These are phyloP conservation scores for Philonicus albiceps DNA, from an alignment of 2,888 invertebrate genomes.

Conservation along the genomic window DNA sequence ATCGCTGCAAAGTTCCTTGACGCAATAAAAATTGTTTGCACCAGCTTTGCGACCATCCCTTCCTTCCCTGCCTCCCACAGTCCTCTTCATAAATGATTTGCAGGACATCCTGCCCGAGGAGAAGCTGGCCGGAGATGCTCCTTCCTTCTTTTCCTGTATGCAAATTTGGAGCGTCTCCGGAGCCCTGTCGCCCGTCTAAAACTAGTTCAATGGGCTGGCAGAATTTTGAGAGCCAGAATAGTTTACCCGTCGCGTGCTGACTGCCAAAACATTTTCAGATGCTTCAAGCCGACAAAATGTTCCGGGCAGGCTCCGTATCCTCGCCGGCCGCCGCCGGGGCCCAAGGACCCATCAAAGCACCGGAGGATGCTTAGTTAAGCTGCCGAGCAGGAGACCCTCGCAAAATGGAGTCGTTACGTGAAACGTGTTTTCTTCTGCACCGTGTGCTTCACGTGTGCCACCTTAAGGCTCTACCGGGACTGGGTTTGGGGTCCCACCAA, in stretches of 20 bases:
- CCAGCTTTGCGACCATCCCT: not conserved
- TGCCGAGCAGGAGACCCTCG: not conserved
- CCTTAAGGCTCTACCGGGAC: not conserved
- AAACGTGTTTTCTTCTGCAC: not conserved
- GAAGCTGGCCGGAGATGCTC: not conserved
- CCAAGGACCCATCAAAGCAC: not conserved
- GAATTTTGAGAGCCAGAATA: not conserved
- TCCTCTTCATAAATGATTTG: not conserved
- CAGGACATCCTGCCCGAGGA: not conserved
- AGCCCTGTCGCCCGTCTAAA: not conserved
- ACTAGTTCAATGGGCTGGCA: not conserved
- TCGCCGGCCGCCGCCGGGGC: not conserved
- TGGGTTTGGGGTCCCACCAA: not conserved
- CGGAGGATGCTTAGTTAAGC: not conserved
- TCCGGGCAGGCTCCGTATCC: not conserved
- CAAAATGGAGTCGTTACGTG: not conserved
- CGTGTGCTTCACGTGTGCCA: not conserved
- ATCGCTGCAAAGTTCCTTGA: constrained; percentile 24
- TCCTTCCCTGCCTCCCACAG: not conserved
- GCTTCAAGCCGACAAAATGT: not conserved
- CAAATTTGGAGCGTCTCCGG: not conserved
- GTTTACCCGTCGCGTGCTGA: not conserved
- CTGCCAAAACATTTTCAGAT: not conserved
- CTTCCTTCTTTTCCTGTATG: not conserved
- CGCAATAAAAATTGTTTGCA: constrained; percentile 23